Base-by-base conservation (phyloP, 1,140 invertebrate species). In the Trichonephila inaurata region DNA sequence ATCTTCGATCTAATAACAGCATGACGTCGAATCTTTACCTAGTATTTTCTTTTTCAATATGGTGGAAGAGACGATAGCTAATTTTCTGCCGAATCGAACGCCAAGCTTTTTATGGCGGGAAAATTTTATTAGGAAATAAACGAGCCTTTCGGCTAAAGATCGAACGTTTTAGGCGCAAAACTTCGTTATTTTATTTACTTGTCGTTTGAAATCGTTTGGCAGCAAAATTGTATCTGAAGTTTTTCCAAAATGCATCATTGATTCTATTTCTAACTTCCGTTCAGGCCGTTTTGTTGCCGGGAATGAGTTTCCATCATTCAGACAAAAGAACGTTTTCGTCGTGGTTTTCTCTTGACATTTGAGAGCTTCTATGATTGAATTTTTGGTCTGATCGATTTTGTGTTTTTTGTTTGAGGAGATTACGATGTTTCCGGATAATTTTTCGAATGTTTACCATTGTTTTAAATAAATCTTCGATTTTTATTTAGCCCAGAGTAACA, bases 51-150 rank as follows among this genome's bases (percentile, higher is more conserved):
- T 69, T 69, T 69, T 51, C 51, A 51, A 51, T 51, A 51, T 51
- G 51, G 51, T 12, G 51, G 51, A 7, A 51, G 51, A 51, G 51
- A 51, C 7, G 66, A 7, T 19, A 19, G 24, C 28, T 33, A 77
- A 77, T 77, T 77, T 77, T 77, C 3, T 33, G 8, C 72, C 12
- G 0, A 77, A 77, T 77, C 2, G 72, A 18, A 77, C 18, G 0
- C 6, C 28, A 77, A 40, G 33, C 72, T 33, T 33, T 6, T 14
- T 24, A 5, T 51, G n/a, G 28, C 72, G 24, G 16, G 24, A 33
- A 72, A 72, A 77, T 18, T 28, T 77, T 77, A 77, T 77, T 77
- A 40, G 33, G 28, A 77, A 77, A 77, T 77, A 77, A 51, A 33
- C 28, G 28, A 18, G 14, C 18, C 33, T 40, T 40, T 64, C 18